Conservation (phyloP, 2,797 vertebrate species). For the Natrix natrix region DNA sequence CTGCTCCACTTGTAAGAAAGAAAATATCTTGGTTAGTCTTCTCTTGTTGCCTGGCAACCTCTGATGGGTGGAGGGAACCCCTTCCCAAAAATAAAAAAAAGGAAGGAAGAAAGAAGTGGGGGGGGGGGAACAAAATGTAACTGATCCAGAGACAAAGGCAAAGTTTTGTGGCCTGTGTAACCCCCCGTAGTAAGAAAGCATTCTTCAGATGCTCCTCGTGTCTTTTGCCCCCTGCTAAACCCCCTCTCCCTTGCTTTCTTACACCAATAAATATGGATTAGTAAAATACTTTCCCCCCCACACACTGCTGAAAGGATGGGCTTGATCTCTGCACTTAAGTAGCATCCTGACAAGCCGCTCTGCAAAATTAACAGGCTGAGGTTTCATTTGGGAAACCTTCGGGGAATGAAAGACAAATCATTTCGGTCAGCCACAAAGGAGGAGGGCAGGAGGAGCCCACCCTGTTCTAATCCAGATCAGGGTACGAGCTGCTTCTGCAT, state of each 20-base stretch:
- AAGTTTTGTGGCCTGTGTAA: constrained; percentile 79
- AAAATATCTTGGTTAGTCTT: constrained; percentile 79
- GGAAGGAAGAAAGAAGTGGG: too few species aligned
- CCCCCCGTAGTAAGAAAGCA: constrained; percentile 61
- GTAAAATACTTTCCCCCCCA: constrained; percentile 75
- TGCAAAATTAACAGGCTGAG: constrained; percentile 62
- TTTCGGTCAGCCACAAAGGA: background rate
- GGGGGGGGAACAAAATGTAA: constrained; percentile 71
- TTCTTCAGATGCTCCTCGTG: constrained; percentile 70
- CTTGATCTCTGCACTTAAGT: constrained; percentile 79
- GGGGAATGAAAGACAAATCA: background rate
- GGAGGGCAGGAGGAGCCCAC: background rate
- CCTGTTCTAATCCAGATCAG: background rate
- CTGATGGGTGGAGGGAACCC: constrained; percentile 48
- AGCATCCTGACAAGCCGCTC: constrained; percentile 72
- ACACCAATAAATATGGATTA: constrained; percentile 82
- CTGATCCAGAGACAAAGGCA: constrained; percentile 78
- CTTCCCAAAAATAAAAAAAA: background rate
- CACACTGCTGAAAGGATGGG: constrained; percentile 74
- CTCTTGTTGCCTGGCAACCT: constrained; percentile 78
- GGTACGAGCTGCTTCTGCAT: background rate
- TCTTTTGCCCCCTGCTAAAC: constrained; percentile 64
- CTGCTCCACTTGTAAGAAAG: constrained; percentile 76
- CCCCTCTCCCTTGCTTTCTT: constrained; percentile 49
- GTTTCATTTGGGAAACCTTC: constrained; percentile 18